A percentile compares a stretch with the other conserved stretches of the same genome.
phyloP scores from a whole-genome alignment of 2,113 vertebrate genomes.

The Setophaga coronata region DNA sequence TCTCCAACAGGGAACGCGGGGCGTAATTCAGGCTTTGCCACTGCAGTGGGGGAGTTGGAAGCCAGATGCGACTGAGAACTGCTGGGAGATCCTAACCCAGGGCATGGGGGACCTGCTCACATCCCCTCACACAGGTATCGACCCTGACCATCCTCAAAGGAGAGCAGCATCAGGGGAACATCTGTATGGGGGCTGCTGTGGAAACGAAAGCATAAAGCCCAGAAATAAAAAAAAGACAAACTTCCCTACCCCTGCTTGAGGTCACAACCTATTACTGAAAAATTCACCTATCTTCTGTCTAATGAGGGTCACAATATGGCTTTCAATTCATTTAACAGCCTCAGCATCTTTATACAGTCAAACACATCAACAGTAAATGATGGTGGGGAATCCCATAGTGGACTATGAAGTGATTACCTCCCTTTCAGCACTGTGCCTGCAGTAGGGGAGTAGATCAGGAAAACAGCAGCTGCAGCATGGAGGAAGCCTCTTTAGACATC shows the following conservation, averaged over 20 bases:
- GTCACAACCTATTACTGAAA: background rate
- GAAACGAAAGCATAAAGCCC: background rate
- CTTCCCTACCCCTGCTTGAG: accelerated
- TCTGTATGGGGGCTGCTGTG: background rate
- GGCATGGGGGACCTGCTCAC: background rate
- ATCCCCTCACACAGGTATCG: background rate
- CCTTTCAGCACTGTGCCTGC: background rate
- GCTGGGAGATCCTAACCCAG: background rate
- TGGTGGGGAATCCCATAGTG: background rate
- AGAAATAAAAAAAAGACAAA: background rate
- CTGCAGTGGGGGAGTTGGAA: accelerated
- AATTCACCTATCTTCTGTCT: background rate
- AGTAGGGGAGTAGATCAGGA: background rate
- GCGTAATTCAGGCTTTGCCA: background rate
- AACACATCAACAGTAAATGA: background rate
- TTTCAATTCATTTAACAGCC: background rate
- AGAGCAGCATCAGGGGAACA: accelerated
- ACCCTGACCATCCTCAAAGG: background rate
- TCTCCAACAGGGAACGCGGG: background rate
- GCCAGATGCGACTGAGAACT: accelerated
- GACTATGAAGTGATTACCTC: background rate
- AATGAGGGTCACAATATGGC: background rate
- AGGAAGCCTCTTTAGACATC: background rate
- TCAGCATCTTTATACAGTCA: background rate
- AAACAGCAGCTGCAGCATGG: background rate